Evolutionary conservation across 2,888 invertebrate genomes (phyloP), one percentile per base, ranked within the genome.

Genomic region (Mythimna albipuncta): DNA sequence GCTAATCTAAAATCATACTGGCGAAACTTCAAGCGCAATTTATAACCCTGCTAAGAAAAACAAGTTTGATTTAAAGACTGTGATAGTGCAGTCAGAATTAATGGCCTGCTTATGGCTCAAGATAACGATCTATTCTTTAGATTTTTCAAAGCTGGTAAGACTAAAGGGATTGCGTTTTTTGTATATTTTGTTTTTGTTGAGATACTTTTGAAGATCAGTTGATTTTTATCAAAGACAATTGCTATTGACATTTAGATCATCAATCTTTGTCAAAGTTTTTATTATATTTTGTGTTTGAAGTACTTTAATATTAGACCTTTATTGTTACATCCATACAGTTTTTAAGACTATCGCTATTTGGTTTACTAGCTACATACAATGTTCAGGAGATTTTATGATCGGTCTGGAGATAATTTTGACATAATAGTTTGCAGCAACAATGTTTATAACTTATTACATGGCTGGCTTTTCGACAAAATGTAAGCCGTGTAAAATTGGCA

Each of bases 1-100:
- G 68, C 72, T 85, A 74, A 83, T 83, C 83, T 76, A 47, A 35
- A 61, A 75, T 69, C 79, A 57, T 7, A 6, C 58, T 61, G 52
- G 71, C 67, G 74, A 57, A 19, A 52, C 64, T 72, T 73, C 41
- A 67, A 67, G 66, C 68, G 32, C 64, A 32, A 79, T 75, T 79
- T 79, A 82, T 72, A 68, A n/a, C 52, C 32, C 50, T 13, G n/a
- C 44, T 63, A 73, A 73, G 69, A 64, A 73, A 83, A 75, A 73
- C 68, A 82, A 72, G 59, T 75, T 84, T 75, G 75, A 85, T 74
- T 72, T 79, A 65, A 70, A 67, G 64, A 71, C 73, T 67, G 54
- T 72, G 78, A 71, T 75, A 75, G 64, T 69, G 67, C 50, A 81
- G 35, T 26, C 44, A 26, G 52, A 61, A 79, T 77, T 52, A 77